Percentiles rank a stretch among this genome's conserved stretches.
Conservation (phyloP, 2,797 vertebrate species). For the Simalia tracyae region DNA sequence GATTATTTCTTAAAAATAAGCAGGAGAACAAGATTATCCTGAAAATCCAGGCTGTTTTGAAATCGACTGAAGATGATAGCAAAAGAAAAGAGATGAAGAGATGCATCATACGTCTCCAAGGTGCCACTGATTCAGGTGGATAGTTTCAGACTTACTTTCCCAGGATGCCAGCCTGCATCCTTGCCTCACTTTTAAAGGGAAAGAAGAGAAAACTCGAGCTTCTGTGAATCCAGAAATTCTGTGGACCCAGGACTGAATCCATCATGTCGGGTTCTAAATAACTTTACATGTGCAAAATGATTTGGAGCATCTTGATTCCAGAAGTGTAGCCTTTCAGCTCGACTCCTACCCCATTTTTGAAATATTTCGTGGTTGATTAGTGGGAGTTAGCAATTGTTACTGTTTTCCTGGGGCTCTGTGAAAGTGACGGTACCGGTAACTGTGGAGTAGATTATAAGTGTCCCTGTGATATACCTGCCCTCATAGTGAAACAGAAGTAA, state of each 20-base stretch:
- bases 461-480: background rate
- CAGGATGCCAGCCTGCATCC: background rate
- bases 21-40: background rate
- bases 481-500: background rate
- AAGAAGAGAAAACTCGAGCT: background rate
- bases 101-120: background rate
- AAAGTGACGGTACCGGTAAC: background rate
- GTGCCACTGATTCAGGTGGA: background rate
- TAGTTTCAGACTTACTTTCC: background rate
- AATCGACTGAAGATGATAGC: background rate
- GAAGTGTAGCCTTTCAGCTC: background rate
- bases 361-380: background rate
- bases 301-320: background rate
- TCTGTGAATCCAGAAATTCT: background rate
- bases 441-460: background rate
- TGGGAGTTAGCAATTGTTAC: background rate
- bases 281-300: background rate
- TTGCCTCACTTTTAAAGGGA: background rate
- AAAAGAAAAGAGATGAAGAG: background rate
- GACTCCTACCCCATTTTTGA: background rate
- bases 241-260: background rate
- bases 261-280: background rate
- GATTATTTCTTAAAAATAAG: no score
- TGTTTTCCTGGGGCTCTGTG: no score
- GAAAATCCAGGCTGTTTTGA: background rate